These are phyloP conservation scores for Amblyornis subalaris DNA, from an alignment of 2,113 vertebrate genomes.

Conservation along the genomic window DNA sequence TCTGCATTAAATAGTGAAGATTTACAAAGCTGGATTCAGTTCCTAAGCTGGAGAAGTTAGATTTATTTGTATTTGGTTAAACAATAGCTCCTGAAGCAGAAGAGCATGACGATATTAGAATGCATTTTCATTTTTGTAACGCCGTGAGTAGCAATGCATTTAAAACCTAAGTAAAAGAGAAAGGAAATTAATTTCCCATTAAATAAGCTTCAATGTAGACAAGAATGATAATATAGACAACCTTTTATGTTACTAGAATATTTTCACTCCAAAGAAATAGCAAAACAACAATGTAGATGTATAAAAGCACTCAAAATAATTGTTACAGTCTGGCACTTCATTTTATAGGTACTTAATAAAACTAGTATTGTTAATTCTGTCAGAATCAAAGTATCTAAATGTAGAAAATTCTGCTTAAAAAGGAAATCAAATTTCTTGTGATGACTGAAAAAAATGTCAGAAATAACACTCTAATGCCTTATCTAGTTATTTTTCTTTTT, in stretches of 20 bases:
- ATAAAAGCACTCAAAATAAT: background rate
- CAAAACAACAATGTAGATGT: background rate
- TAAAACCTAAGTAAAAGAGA: background rate
- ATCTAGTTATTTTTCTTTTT: background rate
- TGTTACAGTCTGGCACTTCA: background rate
- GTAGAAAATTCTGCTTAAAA: background rate
- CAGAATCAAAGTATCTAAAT: background rate
- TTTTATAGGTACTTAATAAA: background rate
- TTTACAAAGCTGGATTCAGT: background rate
- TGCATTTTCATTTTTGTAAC: background rate
- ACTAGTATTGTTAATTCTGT: background rate
- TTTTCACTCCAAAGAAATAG: background rate
- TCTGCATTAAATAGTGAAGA: background rate
- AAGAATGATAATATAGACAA: background rate
- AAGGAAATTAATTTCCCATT: background rate
- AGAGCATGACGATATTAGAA: background rate
- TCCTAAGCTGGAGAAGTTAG: background rate
- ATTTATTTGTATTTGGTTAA: conserved; percentile 28
- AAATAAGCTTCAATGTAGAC: background rate
- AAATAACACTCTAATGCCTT: background rate
- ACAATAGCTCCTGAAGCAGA: background rate
- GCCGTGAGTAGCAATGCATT: background rate
- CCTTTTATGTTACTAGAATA: background rate
- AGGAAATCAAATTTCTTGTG: background rate
- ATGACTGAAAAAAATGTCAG: background rate